Conservation (phyloP, 1,140 invertebrate genomes). For the Sinonovacula constricta region DNA sequence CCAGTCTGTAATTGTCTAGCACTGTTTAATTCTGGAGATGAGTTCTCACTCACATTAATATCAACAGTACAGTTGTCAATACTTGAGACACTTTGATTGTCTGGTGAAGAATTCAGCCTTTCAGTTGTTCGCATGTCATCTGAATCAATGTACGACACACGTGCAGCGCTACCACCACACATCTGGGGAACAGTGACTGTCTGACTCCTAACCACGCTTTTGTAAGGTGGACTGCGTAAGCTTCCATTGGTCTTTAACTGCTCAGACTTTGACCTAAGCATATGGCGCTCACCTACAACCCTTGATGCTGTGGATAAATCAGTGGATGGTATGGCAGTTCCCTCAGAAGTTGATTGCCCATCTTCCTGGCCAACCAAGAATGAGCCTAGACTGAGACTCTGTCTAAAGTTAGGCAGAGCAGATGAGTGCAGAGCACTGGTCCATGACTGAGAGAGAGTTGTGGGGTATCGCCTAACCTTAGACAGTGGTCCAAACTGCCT, state of each 20-base stretch:
- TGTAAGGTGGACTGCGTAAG: constrained; percentile 43
- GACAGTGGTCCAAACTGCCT: constrained; percentile 38
- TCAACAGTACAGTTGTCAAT: background rate
- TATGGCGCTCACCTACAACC: background rate
- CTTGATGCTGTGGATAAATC: background rate
- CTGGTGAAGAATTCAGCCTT: background rate
- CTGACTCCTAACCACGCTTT: constrained; percentile 23
- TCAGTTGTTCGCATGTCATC: background rate
- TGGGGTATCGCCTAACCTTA: constrained; percentile 34
- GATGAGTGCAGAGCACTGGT: constrained; percentile 26
- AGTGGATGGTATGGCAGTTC: background rate
- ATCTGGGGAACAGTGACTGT: background rate
- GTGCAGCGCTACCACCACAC: constrained; percentile 8
- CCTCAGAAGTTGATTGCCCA: background rate
- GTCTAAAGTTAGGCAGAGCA: constrained; percentile 17
- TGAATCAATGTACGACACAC: constrained; percentile 38
- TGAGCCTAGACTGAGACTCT: constrained; percentile 35
- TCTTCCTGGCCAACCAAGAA: constrained; percentile 19
- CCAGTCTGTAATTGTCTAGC: background rate
- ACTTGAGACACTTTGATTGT: background rate
- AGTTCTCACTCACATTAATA: constrained; percentile 13
- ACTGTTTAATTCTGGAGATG: background rate
- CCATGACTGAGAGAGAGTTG: constrained; percentile 47
- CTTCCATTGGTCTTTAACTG: constrained; percentile 51
- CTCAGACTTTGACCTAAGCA: constrained; percentile 42